A percentile compares a stretch with the other conserved stretches of the same genome.
Evolutionary conservation across 2,113 vertebrate species (phyloP).

Genomic region (Percopsis transmontana): DNA sequence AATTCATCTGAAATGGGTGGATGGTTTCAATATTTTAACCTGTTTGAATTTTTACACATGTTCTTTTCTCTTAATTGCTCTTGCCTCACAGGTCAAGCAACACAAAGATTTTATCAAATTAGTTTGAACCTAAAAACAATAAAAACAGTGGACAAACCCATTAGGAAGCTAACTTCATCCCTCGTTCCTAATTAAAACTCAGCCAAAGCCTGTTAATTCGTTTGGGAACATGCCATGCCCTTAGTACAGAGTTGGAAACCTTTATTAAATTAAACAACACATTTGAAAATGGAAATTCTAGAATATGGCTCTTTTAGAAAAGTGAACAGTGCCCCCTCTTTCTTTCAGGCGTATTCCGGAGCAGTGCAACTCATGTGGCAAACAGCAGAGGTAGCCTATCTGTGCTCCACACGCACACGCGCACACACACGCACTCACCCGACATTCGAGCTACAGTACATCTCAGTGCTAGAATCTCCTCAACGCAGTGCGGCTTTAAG

Average conservation of each 20-base stretch:
- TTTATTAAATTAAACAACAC: conserved; percentile 13
- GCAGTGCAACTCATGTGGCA: neutral
- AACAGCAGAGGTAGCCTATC: conserved; percentile 36
- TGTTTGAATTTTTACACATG: neutral
- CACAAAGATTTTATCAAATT: neutral
- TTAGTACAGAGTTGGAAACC: conserved; percentile 23
- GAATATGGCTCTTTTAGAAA: conserved; percentile 47
- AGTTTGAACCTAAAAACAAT: neutral
- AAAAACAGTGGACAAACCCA: conserved; percentile 23
- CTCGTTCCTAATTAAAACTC: conserved; percentile 21
- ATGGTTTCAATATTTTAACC: neutral
- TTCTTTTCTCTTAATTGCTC: too few species aligned
- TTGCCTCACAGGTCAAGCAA: neutral
- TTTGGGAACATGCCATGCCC: conserved; percentile 24
- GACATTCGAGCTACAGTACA: conserved; percentile 36
- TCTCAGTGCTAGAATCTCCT: conserved; percentile 56
- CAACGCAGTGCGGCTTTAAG: conserved; percentile 82
- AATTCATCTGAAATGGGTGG: neutral
- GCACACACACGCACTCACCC: conserved; percentile 18
- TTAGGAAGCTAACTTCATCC: conserved; percentile 12
- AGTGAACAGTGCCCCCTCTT: conserved; percentile 81
- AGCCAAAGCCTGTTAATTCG: conserved; percentile 27
- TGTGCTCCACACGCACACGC: conserved; percentile 12
- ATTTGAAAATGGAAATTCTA: neutral
- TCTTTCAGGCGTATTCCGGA: conserved; percentile 62